Conservation (phyloP, 2,113 vertebrate species). For the Bolborhynchus lineola region DNA sequence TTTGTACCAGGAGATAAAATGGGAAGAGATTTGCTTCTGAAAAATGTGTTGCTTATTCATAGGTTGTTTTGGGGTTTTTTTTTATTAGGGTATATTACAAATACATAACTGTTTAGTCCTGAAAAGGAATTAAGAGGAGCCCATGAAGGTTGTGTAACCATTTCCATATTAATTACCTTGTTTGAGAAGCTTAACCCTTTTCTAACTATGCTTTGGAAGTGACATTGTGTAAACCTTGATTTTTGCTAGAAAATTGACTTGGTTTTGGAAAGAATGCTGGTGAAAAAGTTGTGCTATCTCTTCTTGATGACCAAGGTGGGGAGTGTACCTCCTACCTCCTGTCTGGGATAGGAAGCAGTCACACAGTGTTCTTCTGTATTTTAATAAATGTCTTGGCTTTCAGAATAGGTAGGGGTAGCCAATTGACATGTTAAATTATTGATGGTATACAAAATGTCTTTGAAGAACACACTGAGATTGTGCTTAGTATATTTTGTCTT, state of each 20-base stretch:
- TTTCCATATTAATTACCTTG: background rate
- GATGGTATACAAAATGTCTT: background rate
- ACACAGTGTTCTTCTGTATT: background rate
- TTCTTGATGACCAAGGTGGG: background rate
- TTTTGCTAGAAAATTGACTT: background rate
- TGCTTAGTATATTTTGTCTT: background rate
- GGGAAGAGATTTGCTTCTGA: background rate
- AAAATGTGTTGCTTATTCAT: conserved; percentile 1
- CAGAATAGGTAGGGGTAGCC: background rate
- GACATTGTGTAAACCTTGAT: background rate
- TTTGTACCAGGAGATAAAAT: background rate
- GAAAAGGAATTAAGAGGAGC: conserved; percentile 8
- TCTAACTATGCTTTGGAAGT: background rate
- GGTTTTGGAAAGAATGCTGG: background rate
- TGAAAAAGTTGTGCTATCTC: background rate
- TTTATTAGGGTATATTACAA: background rate
- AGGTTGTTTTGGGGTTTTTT: background rate
- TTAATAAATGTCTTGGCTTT: background rate
- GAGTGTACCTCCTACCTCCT: background rate
- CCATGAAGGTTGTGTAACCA: background rate
- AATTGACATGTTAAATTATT: background rate
- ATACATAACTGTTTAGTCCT: background rate
- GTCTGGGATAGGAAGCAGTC: background rate
- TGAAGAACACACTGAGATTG: background rate
- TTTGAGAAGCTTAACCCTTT: background rate